Percentiles rank a stretch among this genome's conserved stretches.
Evolutionary conservation across 2,113 vertebrate species (phyloP).

Genomic region (Caranx melampygus): DNA sequence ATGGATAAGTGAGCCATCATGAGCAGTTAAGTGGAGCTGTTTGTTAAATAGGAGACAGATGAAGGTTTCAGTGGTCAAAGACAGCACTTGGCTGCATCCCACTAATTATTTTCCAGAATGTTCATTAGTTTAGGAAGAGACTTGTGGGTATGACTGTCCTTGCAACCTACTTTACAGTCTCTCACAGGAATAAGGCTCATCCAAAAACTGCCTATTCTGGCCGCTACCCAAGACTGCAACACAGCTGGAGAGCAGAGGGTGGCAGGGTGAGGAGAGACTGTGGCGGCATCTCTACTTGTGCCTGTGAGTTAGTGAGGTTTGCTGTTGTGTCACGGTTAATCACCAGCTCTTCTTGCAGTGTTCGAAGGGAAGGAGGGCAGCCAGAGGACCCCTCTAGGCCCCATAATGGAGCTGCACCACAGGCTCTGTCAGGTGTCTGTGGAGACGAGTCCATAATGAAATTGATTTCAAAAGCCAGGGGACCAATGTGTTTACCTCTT

Average conservation of each 20-base stretch:
- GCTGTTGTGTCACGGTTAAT: slow-evolving; percentile 60
- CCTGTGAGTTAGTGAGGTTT: slow-evolving; percentile 46
- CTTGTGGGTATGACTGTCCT: slow-evolving; percentile 57
- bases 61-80: slow-evolving; percentile 58
- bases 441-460: slow-evolving; percentile 58
- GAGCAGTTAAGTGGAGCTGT: slow-evolving; percentile 26
- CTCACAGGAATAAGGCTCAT: slow-evolving; percentile 66
- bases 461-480: slow-evolving; percentile 74
- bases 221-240: slow-evolving; percentile 52
- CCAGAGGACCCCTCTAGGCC: slow-evolving; percentile 19
- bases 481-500: slow-evolving; percentile 74
- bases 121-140: slow-evolving; percentile 57
- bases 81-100: slow-evolving; percentile 51
- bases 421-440: slow-evolving; percentile 56
- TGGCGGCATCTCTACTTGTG: slow-evolving; percentile 34
- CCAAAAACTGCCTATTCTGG: slow-evolving; percentile 58
- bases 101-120: slow-evolving; percentile 63
- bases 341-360: slow-evolving; percentile 32
- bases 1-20: slow-evolving; percentile 8
- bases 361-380: slow-evolving; percentile 51
- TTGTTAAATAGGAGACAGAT: slow-evolving; percentile 38
- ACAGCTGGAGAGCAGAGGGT: slow-evolving; percentile 36
- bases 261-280: slow-evolving; percentile 33
- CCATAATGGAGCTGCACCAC: slow-evolving; percentile 44
- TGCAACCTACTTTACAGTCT: slow-evolving; percentile 67